These are phyloP conservation scores for Furcula furcula DNA, from an alignment of 2,888 invertebrate genomes.

Conservation along the genomic window DNA sequence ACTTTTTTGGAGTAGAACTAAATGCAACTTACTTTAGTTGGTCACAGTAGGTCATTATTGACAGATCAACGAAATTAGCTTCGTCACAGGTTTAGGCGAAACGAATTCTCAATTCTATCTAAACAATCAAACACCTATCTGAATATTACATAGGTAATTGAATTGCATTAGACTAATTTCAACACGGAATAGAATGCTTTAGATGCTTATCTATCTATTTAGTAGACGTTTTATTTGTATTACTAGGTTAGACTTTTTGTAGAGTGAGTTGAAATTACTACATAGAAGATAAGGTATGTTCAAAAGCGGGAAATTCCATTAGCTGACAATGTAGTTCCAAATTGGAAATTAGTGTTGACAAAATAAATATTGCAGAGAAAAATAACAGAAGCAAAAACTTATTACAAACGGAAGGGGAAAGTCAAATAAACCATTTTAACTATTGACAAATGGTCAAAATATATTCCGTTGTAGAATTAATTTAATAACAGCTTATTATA, in stretches of 20 bases:
- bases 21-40: no score
- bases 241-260: conserved; percentile 8
- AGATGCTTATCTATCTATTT: conserved; percentile 13
- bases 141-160: conserved; percentile 6
- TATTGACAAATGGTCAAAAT: conserved; percentile 27
- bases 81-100: conserved; percentile 8
- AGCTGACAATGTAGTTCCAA: conserved; percentile 28
- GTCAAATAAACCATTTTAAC: conserved; percentile 32
- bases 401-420: conserved; percentile 30
- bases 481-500: conserved; percentile 23
- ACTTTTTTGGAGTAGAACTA: no score
- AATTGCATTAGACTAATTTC: conserved; percentile 10
- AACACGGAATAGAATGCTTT: conserved; percentile 3
- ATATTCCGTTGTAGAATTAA: conserved; percentile 19
- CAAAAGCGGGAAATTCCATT: conserved; percentile 28
- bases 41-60: no score
- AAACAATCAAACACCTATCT: conserved; percentile 8
- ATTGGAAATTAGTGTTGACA: conserved; percentile 38
- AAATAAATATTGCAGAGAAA: conserved; percentile 36
- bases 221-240: conserved; percentile 9
- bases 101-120: conserved; percentile 7
- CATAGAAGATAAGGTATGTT: conserved; percentile 11
- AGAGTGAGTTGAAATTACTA: conserved; percentile 6
- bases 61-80: conserved; percentile 5
- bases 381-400: conserved; percentile 27